Percentiles rank a stretch among this genome's conserved stretches.
Evolutionary conservation across 2,113 vertebrate species (phyloP).

Genomic region (Onychorhynchus coronatus): DNA sequence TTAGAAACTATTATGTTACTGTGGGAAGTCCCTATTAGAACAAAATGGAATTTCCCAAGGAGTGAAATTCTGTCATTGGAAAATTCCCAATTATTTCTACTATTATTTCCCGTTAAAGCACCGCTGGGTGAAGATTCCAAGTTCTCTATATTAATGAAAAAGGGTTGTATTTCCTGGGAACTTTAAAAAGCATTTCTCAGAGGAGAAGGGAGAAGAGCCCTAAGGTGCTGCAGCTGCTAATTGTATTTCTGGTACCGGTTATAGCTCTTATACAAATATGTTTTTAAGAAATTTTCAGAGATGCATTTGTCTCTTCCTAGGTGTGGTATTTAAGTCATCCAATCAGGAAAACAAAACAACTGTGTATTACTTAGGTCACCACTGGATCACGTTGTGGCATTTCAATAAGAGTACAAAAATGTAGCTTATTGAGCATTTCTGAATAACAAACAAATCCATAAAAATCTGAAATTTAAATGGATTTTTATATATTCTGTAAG

Average conservation of each 20-base stretch:
- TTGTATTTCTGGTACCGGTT: neutral
- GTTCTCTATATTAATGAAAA: neutral
- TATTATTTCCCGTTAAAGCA: neutral
- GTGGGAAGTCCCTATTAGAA: neutral
- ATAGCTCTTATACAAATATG: neutral
- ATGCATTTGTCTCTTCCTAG: neutral
- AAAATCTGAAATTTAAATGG: slow-evolving; percentile 20
- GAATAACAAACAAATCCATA: slow-evolving; percentile 14
- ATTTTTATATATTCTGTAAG: neutral
- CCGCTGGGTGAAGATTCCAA: neutral
- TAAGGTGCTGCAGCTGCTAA: neutral
- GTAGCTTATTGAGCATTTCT: neutral
- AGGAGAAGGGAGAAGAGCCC: neutral
- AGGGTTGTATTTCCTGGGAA: neutral
- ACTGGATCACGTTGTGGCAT: neutral
- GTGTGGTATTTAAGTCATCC: neutral
- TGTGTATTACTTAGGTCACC: neutral
- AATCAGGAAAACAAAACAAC: neutral
- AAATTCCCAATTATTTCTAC: neutral
- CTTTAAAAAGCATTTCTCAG: neutral
- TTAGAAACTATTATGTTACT: neutral
- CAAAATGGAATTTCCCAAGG: slow-evolving; percentile 7
- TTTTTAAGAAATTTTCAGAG: neutral
- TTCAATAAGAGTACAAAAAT: neutral
- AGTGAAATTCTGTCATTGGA: neutral